phyloP scores from a whole-genome alignment of 1,140 invertebrate species.

The Papilio machaon region DNA sequence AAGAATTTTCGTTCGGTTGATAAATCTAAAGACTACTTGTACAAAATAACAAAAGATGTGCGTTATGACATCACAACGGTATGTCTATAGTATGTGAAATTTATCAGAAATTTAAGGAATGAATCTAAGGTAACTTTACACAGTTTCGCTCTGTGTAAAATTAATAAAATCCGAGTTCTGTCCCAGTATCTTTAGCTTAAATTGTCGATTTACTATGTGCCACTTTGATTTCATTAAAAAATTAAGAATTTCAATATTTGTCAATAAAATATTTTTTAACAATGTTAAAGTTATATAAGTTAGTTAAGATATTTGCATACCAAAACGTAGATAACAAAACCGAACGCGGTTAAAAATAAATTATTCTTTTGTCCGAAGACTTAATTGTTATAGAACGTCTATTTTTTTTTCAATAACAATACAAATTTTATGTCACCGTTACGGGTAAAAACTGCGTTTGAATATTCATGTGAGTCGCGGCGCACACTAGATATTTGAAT shows the following conservation, averaged over 20 bases:
- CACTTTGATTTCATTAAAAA: too few species aligned
- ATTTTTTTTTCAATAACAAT: conserved; percentile 78
- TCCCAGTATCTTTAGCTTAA: too few species aligned
- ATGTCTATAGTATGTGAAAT: too few species aligned
- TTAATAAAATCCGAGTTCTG: too few species aligned
- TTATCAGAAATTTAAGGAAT: too few species aligned
- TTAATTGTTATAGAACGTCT: conserved; percentile 69
- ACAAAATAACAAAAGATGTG: too few species aligned
- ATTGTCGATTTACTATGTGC: too few species aligned
- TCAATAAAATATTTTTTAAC: not conserved
- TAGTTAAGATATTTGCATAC: not conserved
- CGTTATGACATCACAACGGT: too few species aligned
- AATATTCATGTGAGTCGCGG: conserved; percentile 64
- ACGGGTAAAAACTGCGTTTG: conserved; percentile 71
- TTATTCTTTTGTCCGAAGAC: conserved; percentile 63
- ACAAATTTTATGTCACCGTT: conserved; percentile 74
- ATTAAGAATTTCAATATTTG: not conserved
- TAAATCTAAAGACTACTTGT: too few species aligned
- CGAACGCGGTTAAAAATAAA: conserved; percentile 53
- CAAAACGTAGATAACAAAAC: conserved; percentile 24
- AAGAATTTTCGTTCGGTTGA: too few species aligned
- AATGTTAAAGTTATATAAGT: conserved; percentile 8
- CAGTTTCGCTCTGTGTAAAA: too few species aligned
- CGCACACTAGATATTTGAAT: conserved; percentile 45
- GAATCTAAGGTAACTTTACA: too few species aligned